Evolutionary conservation across 2,797 vertebrate species (phyloP), one percentile per base, ranked within the genome.

Genomic region (Muscicapa comitata): DNA sequence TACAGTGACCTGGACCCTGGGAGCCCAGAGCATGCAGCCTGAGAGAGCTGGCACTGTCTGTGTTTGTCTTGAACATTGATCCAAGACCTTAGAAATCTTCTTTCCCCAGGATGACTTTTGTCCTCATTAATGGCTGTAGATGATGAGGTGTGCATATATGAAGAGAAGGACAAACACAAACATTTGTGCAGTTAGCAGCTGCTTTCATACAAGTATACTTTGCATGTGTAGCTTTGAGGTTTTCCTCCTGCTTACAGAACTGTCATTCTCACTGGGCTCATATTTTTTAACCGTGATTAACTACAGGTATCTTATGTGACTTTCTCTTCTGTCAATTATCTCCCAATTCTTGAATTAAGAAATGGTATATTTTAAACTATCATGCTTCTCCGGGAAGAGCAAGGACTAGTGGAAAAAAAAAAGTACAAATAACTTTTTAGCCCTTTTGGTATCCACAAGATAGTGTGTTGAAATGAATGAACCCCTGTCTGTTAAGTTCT

Each of bases 1-100:
- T 45, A 35, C 0, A 0, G 68, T 42, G 65, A 80, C 74, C 80
- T 73, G 66, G 38, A 50, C 59, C 40, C 26, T 0, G 1, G 26
- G 35, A 88, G 11, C 70, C 42, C 61, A 54, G 42, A 65, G 48
- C 48, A 18, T 14, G 0, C 65, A 81, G 43, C 16, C 70, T 66
- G 28, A 0, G 10, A 74, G 50, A 71, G 29, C 37, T 45, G 62
- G 11, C 26, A 25, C 76, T 71, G 19, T 28, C 47, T 72, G 12
- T 54, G 16, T 88, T 72, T 84, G 70, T 61, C 51, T 73, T 55
- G n/a, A 71, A 25, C 1, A 2, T 35, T 76, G 61, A 92, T 47
- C 28, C 29, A 31, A 48, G 25, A 72, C 50, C 35, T 68, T 10
- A 66, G 74, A 85, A 78, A 62, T 26, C 31, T 37, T 59, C 23